Evolutionary conservation across 2,888 invertebrate species (phyloP), one percentile per base, ranked within the genome.

Genomic region (Rhagophthalmus giganteus): DNA sequence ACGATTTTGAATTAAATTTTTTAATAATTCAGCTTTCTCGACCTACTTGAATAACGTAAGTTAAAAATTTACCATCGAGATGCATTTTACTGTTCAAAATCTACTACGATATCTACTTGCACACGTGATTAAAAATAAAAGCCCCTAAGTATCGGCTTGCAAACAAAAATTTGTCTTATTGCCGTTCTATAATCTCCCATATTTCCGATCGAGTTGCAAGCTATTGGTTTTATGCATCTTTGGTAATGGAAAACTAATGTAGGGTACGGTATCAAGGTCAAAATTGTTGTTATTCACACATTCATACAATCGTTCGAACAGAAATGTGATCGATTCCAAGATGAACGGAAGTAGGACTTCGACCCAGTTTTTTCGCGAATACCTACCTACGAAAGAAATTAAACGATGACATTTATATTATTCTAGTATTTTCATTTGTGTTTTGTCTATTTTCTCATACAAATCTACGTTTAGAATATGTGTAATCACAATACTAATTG

Each of bases 401-500:
- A 7, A 20, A 3, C 20, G 20, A 20, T 7, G 7, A n/a, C n/a
- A n/a, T n/a, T n/a, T n/a, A n/a, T n/a, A n/a, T n/a, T n/a, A n/a
- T n/a, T n/a, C n/a, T n/a, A n/a, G n/a, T n/a, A n/a, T n/a, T n/a
- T n/a, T n/a, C n/a, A n/a, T n/a, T n/a, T n/a, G n/a, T n/a, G n/a
- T n/a, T n/a, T n/a, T n/a, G n/a, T n/a, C n/a, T n/a, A n/a, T n/a
- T n/a, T n/a, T n/a, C n/a, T n/a, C n/a, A n/a, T n/a, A 7, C 20
- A 20, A 20, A 20, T 20, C 7, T 20, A 20, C 7, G 9, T 20
- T 31, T 28, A n/a, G n/a, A n/a, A n/a, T n/a, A n/a, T n/a, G n/a
- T n/a, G n/a, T n/a, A n/a, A n/a, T n/a, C n/a, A n/a, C n/a, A n/a
- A 56, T 54, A 51, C 41, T 55, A 37, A 49, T 79, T 81, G 54